Evolutionary conservation across 2,888 invertebrate genomes (phyloP).

Genomic region (Leptinotarsa rubiginosa): DNA sequence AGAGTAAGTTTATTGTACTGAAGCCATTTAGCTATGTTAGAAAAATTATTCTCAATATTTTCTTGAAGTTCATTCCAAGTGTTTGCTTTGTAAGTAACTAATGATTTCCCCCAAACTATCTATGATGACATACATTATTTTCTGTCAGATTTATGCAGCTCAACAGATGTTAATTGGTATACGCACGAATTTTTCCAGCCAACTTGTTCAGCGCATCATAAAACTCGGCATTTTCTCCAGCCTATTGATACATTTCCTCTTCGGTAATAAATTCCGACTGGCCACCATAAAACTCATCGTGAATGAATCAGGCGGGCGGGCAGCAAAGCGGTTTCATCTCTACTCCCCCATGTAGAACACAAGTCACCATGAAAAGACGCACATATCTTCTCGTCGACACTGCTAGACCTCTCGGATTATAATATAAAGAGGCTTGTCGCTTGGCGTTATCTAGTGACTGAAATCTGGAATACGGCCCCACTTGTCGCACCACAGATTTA

Average conservation of each 20-base stretch:
- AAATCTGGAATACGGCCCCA: conserved; percentile 61
- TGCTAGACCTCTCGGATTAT: conserved; percentile 49
- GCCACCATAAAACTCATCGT: conserved; percentile 35
- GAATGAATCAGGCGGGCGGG: conserved; percentile 29
- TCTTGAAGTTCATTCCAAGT: no score
- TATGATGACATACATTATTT: no score
- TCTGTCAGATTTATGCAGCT: no score
- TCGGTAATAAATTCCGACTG: conserved; percentile 15
- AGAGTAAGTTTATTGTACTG: no score
- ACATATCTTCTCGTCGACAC: conserved; percentile 6
- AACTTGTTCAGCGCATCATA: no score
- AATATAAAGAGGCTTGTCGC: conserved; percentile 59
- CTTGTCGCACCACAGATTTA: conserved; percentile 61
- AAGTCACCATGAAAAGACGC: conserved; percentile 15
- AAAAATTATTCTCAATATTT: no score
- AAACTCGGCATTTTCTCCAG: background rate
- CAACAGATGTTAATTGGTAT: no score
- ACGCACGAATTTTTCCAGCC: background rate
- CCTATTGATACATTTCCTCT: conserved; percentile 6
- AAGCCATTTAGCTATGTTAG: no score
- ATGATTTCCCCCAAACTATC: no score
- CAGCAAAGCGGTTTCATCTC: conserved; percentile 19
- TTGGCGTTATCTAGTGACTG: conserved; percentile 60
- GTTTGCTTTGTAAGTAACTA: no score
- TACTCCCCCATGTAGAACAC: conserved; percentile 22